Evolutionary conservation across 2,888 invertebrate genomes (phyloP), one percentile per base, ranked within the genome.

Genomic region (Yponomeuta sedellus): DNA sequence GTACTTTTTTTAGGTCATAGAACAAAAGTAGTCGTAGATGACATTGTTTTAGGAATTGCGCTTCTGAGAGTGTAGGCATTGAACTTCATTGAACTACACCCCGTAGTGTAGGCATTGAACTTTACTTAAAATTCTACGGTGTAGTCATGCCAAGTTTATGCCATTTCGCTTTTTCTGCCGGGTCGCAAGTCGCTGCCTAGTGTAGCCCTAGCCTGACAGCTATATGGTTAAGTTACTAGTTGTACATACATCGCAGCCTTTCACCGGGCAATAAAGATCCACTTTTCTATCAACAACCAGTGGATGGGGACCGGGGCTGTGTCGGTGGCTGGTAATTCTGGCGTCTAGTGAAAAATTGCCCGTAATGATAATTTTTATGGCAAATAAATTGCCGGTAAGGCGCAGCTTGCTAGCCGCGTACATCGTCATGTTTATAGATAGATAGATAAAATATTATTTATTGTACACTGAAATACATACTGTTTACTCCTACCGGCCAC

Each of bases 221-320:
- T 75, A 76, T 78, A 77, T 72, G 70, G 63, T 71, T 71, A 72
- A 75, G 69, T 73, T 72, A 73, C 75, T 71, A 70, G 71, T 73
- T 28, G 67, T 65, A 68, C 57, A 52, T 65, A 68, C 57, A 52
- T 66, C 64, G 63, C 10, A 61, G 76, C 83, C 86, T 88, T 88
- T 88, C 88, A 84, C 88, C 80, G 71, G 70, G 80, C 78, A 79
- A 83, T 83, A 83, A 83, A 83, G 80, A 83, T 81, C 83, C 78
- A 83, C 85, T 85, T 88, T 86, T 88, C 85, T 81, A 84, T 78
- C 78, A 77, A 76, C 78, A 75, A 77, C 75, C 72, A 74, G 71
- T 74, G 69, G 73, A 75, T 76, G 73, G 76, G 75, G 77, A 76
- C 77, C 72, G 65, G 64, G 67, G 69, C 71, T 71, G 65, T 72